These are phyloP conservation scores for Typhlichthys subterraneus DNA, from an alignment of 2,797 vertebrate species.

Conservation along the genomic window DNA sequence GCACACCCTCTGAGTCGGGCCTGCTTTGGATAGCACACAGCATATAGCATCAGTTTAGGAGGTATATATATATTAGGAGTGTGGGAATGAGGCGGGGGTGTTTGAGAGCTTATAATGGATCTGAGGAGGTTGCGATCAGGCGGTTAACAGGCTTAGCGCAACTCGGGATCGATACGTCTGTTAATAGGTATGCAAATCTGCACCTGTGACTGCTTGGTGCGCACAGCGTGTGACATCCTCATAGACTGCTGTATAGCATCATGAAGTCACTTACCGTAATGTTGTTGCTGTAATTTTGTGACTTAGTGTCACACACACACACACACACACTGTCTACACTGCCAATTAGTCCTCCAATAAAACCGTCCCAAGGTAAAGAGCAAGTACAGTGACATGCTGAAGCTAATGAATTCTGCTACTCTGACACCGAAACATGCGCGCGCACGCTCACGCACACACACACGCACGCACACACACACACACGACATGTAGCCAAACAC, in stretches of 20 bases:
- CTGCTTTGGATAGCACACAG: conserved; percentile 34
- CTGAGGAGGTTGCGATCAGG: conserved; percentile 62
- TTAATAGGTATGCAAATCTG: conserved; percentile 67
- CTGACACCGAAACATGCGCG: conserved; percentile 21
- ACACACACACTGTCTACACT: conserved; percentile 37
- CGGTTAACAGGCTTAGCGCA: conserved; percentile 57
- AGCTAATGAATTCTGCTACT: conserved; percentile 51
- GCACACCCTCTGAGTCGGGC: conserved; percentile 32
- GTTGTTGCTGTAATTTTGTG: conserved; percentile 6
- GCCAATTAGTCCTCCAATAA: conserved; percentile 63
- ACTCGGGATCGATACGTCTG: conserved; percentile 63
- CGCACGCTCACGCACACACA: conserved; percentile 19
- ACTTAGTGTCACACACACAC: conserved; percentile 26
- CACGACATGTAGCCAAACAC: neutral
- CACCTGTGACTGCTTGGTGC: conserved; percentile 25
- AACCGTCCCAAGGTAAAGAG: conserved; percentile 39
- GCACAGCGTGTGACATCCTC: conserved; percentile 10
- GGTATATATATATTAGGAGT: conserved; percentile 8
- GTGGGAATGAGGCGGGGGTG: conserved; percentile 15
- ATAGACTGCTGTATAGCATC: conserved; percentile 3
- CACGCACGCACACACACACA: conserved; percentile 10
- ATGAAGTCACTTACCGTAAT: neutral
- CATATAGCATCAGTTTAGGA: conserved; percentile 20
- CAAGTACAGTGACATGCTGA: conserved; percentile 34
- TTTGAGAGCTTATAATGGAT: conserved; percentile 47